A percentile compares a stretch with the other conserved stretches of the same genome.
Evolutionary conservation across 1,140 invertebrate species (phyloP).

Genomic region (Drosophila quadrilineata): DNA sequence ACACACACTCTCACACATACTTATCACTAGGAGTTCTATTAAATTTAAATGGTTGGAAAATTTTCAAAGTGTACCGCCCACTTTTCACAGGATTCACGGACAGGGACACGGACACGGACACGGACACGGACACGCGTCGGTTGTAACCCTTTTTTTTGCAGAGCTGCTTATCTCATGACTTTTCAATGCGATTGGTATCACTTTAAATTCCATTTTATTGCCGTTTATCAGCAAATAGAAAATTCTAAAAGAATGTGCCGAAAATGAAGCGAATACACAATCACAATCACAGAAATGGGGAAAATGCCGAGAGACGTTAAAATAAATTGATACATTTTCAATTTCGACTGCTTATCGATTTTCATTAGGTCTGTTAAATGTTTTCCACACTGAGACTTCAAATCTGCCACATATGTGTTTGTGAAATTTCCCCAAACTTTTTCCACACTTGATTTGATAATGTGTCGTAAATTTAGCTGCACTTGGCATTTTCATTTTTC

Average conservation of each 20-base stretch:
- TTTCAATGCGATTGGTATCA: conserved; percentile 73
- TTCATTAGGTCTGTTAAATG: conserved; percentile 3
- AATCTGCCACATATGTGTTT: not conserved
- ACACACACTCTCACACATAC: conserved; percentile 21
- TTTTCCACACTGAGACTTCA: not conserved
- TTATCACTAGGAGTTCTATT: conserved; percentile 67
- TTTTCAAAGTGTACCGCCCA: conserved; percentile 42
- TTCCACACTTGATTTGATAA: conserved; percentile 68
- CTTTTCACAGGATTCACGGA: conserved; percentile 16
- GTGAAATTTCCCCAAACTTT: conserved; percentile 32
- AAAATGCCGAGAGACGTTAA: conserved; percentile 46
- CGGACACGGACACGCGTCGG: conserved; percentile 19
- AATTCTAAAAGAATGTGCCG: conserved; percentile 4
- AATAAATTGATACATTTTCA: conserved; percentile 66
- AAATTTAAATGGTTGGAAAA: conserved; percentile 76
- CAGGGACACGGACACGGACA: conserved; percentile 40
- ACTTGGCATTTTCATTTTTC: conserved; percentile 50
- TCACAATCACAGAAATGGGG: conserved; percentile 8
- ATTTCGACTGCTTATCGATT: conserved; percentile 17
- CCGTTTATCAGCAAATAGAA: conserved; percentile 52
- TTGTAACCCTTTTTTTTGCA: conserved; percentile 56
- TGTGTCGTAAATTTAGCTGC: conserved; percentile 62
- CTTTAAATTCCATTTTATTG: conserved; percentile 77
- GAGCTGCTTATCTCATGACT: conserved; percentile 52
- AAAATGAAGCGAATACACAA: conserved; percentile 8